phyloP scores from a whole-genome alignment of 1,140 invertebrate genomes.

The Chironomus striatipennis region DNA sequence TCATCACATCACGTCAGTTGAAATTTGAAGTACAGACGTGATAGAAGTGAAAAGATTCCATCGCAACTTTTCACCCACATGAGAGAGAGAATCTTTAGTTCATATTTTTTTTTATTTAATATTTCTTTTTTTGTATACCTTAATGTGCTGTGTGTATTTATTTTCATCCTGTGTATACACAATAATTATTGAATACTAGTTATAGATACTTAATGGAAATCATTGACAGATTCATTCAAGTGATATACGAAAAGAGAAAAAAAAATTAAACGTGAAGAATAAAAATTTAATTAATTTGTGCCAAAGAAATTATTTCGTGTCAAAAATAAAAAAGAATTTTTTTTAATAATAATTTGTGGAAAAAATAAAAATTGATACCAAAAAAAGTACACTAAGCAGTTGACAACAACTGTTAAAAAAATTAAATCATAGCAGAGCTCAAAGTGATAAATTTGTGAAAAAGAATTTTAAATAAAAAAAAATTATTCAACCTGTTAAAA shows the following conservation, averaged over 20 bases:
- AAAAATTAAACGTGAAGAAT: too few relatives aligned
- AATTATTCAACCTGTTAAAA: too few relatives aligned
- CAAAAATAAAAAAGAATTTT: too few relatives aligned
- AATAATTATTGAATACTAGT: background rate
- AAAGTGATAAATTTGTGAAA: too few relatives aligned
- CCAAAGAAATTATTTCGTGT: background rate
- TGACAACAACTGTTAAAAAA: too few relatives aligned
- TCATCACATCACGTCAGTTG: constrained; percentile 23
- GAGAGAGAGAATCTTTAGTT: background rate
- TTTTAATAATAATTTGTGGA: background rate
- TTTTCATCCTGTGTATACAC: background rate
- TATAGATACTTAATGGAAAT: too few relatives aligned
- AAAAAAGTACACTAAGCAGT: too few relatives aligned
- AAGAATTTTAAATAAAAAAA: too few relatives aligned
- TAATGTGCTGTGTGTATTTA: background rate
- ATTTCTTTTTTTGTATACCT: background rate
- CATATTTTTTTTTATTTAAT: background rate
- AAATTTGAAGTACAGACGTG: constrained; percentile 23
- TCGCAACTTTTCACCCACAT: constrained; percentile 12
- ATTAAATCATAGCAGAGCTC: background rate
- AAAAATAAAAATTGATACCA: too few relatives aligned
- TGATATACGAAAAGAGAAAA: background rate
- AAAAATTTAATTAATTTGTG: constrained; percentile 2
- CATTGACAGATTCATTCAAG: background rate
- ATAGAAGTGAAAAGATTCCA: constrained; percentile 21